Evolutionary conservation across 2,888 invertebrate species (phyloP), one percentile per base, ranked within the genome.

Genomic region (Ornithoptera priamus): DNA sequence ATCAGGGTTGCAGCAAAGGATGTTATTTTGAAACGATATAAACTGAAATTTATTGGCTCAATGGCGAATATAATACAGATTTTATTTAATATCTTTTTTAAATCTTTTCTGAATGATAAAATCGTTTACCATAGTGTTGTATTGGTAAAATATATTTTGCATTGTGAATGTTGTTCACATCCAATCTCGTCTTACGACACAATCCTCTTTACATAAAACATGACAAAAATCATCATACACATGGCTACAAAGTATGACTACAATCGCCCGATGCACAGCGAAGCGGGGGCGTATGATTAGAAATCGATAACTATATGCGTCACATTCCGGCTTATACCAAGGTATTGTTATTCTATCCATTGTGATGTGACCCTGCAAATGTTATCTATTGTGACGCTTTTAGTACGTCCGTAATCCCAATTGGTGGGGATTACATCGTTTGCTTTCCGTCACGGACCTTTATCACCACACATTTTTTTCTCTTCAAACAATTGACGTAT

Each of bases 281-380:
- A 70, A 74, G 79, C 80, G 88, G 84, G 85, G 89, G 87, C 83
- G 89, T 85, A 81, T 85, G 87, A 90, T 90, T 88, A 88, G 82
- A 89, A 89, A 90, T 90, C 90, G 85, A 90, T 91, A 89, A 86
- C 80, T 80, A 82, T 84, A 84, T 86, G 86, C 87, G 86, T 89
- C 88, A 89, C 84, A 85, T 85, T 85, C 84, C 77, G 76, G 77
- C 80, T 80, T 75, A 82, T 81, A 81, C 83, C 82, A 80, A 81
- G 77, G 80, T 81, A 85, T 87, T 87, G 84, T 88, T 84, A 83
- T 80, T 84, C 77, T 76, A 75, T 75, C 85, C 76, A 85, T 87
- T 88, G 87, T 86, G 80, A 81, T 80, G 78, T 80, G 80, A 80
- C 80, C 81, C 78, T 80, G 77, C 78, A 78, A 77, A 71, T 72